Base-by-base conservation (phyloP, 2,113 vertebrate species). In the Calidris pugnax region DNA sequence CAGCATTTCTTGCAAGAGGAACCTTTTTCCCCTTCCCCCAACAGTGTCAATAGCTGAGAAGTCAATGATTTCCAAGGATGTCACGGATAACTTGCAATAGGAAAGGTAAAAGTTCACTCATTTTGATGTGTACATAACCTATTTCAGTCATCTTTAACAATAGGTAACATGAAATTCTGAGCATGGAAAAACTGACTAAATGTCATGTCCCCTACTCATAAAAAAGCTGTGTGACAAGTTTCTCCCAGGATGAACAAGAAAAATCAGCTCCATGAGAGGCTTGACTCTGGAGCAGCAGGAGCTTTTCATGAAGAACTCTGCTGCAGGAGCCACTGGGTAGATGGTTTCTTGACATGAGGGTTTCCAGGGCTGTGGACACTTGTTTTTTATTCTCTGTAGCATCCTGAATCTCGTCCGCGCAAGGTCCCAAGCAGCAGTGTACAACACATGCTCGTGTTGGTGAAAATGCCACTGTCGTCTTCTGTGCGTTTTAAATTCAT, bases 51-150 rank as follows among this genome's bases (percentile, higher is more conserved):
- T 90, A 95, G 95, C 94, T 80, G 85, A 80, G 93, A 96, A 97
- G 98, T 98, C 97, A 98, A 97, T 98, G 97, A 98, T 98, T 98
- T 97, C 97, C 95, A 97, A 95, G 94, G 96, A 96, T 94, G 97
- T 96, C 97, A 98, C 87, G 95, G 97, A 95, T 96, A 97, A 95
- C 93, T 95, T 95, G 92, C 95, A 97, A 93, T 90, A 95, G 94
- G 94, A 93, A 96, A 97, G 96, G 97, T 97, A 98, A 98, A 98
- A 97, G 97, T 97, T 97, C 95, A 97, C 95, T 92, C 93, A 92
- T 96, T 96, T 94, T 95, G 74, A 93, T 96, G 95, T 96, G 95
- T 89, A 96, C 95, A 96, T 96, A 97, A 97, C 83, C 93, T 89
- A 91, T 94, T 96, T 96, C 94, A 90, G 94, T 91, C 96, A 68